Percentiles rank a stretch among this genome's conserved stretches.
Conservation (phyloP, 2,888 invertebrate genomes). For the Mellilla xanthometata region DNA sequence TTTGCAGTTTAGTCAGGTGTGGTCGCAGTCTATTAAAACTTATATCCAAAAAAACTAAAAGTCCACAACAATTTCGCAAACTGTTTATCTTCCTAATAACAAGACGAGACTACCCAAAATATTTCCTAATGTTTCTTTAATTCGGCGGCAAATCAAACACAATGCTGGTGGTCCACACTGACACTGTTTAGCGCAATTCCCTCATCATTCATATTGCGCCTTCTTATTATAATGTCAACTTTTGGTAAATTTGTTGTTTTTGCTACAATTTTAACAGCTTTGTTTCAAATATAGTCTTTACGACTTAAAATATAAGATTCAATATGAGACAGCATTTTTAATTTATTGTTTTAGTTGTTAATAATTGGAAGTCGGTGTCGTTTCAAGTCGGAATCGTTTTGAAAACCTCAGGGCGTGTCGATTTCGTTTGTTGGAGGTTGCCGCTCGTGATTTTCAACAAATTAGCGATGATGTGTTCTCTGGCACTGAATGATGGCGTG, state of each 20-base stretch:
- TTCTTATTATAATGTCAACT: conserved; percentile 60
- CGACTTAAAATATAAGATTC: not conserved
- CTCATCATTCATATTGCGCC: conserved; percentile 44
- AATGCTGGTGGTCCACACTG: conserved; percentile 53
- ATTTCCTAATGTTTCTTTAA: conserved; percentile 23
- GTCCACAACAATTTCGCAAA: conserved; percentile 1
- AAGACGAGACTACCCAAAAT: conserved; percentile 21
- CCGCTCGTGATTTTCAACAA: conserved; percentile 54
- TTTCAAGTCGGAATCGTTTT: conserved; percentile 38
- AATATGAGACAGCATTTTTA: not conserved
- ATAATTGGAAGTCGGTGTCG: conserved; percentile 35
- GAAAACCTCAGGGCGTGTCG: conserved; percentile 37
- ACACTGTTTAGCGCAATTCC: conserved; percentile 57
- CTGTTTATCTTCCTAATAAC: conserved; percentile 22
- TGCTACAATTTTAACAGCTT: conserved; percentile 6
- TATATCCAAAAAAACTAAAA: not conserved
- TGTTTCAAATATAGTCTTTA: conserved; percentile 4
- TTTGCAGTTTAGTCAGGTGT: no score
- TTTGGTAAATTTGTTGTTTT: not conserved
- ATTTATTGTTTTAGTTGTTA: not conserved
- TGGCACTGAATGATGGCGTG: conserved; percentile 21
- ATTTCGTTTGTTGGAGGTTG: conserved; percentile 50
- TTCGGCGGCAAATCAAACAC: conserved; percentile 19
- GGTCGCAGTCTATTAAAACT: no score
- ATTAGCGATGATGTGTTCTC: conserved; percentile 46